Evolutionary conservation across 2,888 invertebrate species (phyloP).

Genomic region (Chymomyza procnemis): DNA sequence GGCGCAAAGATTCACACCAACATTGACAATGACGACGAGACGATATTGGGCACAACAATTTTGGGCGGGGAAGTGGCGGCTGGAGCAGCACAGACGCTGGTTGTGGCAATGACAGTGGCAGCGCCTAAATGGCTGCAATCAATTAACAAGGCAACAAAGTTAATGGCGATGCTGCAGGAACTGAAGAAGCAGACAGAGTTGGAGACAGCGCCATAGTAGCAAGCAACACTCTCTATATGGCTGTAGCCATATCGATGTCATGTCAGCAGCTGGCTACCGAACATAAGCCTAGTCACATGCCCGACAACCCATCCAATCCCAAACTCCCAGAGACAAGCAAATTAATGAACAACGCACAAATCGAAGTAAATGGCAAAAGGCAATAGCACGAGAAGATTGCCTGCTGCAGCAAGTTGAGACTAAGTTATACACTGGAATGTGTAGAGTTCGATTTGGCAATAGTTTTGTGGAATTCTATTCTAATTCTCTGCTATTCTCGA

Average conservation of each 20-base stretch:
- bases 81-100: not conserved
- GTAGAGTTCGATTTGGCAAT: no score
- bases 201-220: not conserved
- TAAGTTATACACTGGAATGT: not conserved
- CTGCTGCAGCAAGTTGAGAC: not conserved
- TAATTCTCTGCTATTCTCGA: no score
- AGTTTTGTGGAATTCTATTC: no score
- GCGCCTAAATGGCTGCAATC: conserved; percentile 63
- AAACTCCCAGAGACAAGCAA: conserved; percentile 22
- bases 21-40: not conserved
- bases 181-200: conserved; percentile 8
- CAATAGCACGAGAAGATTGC: not conserved
- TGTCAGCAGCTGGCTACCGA: not conserved
- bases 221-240: not conserved
- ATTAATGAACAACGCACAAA: conserved; percentile 66
- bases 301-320: not conserved
- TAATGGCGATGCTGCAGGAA: not conserved
- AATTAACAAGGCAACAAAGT: conserved; percentile 65
- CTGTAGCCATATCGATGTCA: conserved; percentile 5
- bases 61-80: not conserved
- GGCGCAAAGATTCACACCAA: conserved; percentile 64
- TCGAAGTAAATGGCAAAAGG: conserved; percentile 45
- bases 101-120: conserved; percentile 8
- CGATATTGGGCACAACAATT: not conserved
- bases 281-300: not conserved